Conservation (phyloP, 2,113 vertebrate genomes). For the Pseudorectes ferrugineus region DNA sequence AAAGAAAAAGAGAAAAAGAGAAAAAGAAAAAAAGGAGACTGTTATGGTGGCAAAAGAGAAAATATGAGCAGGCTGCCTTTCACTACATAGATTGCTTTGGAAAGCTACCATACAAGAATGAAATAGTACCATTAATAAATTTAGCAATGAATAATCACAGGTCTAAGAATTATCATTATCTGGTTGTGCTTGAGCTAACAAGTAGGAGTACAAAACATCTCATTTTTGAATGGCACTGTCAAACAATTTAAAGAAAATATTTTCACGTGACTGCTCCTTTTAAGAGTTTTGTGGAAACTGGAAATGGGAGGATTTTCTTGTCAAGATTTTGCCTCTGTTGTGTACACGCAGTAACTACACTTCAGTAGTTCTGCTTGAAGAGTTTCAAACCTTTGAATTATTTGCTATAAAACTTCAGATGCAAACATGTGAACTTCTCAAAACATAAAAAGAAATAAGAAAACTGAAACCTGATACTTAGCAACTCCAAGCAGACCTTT, state of each 20-base stretch:
- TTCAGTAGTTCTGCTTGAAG: background rate
- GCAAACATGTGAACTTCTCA: background rate
- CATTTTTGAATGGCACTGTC: background rate
- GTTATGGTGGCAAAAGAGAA: background rate
- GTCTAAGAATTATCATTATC: background rate
- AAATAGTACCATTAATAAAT: background rate
- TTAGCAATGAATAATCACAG: background rate
- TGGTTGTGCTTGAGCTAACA: background rate
- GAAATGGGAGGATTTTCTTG: background rate
- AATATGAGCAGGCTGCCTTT: background rate
- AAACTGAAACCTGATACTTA: background rate
- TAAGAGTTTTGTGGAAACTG: background rate
- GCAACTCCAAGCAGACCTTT: background rate
- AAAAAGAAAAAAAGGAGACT: fast-evolving
- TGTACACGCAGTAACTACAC: background rate
- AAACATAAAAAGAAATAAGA: background rate
- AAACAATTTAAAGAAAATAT: background rate
- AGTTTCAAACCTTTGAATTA: background rate
- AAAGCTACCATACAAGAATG: background rate
- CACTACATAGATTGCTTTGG: background rate
- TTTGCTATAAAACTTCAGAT: background rate
- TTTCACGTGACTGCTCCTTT: background rate
- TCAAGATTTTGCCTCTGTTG: background rate
- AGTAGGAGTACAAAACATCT: background rate
- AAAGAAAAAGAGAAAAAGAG: too few relatives aligned